A percentile compares a stretch with the other conserved stretches of the same genome.
Conservation (phyloP, 2,888 invertebrate species). For the Beris chalybata region DNA sequence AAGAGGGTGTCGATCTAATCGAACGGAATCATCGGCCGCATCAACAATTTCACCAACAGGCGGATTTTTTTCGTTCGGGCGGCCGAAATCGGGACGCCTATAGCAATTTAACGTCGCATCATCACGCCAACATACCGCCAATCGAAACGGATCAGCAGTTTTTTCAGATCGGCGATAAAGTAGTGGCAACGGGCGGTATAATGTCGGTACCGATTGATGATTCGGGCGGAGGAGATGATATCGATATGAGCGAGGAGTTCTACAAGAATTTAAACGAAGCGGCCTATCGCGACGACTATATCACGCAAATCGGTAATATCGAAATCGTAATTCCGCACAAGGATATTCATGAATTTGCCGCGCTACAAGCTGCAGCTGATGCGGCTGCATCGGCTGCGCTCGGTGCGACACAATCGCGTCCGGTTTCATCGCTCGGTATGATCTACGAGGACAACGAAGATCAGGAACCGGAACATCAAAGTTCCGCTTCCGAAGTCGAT, state of each 20-base stretch:
- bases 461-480: constrained; percentile 52
- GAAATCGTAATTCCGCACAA: constrained; percentile 36
- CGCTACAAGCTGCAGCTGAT: constrained; percentile 40
- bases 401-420: constrained; percentile 58
- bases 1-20: constrained; percentile 65
- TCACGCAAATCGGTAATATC: constrained; percentile 29
- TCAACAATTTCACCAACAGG: constrained; percentile 40
- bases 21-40: constrained; percentile 44
- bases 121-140: constrained; percentile 35
- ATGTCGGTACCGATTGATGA: constrained; percentile 50
- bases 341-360: constrained; percentile 37
- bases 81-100: constrained; percentile 43
- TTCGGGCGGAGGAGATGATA: constrained; percentile 54
- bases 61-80: constrained; percentile 46
- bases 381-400: constrained; percentile 42
- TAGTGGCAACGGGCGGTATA: constrained; percentile 42
- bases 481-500: constrained; percentile 48
- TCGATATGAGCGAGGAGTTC: constrained; percentile 76
- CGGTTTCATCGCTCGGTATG: constrained; percentile 77
- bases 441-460: constrained; percentile 87
- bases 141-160: constrained; percentile 44
- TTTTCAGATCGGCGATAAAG: constrained; percentile 52
- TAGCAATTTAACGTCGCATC: constrained; percentile 40
- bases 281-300: constrained; percentile 75
- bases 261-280: constrained; percentile 86